Percentiles rank a stretch among this genome's conserved stretches.
These are phyloP conservation scores for Rhabdornis inornatus DNA, from an alignment of 2,113 vertebrate species.

Conservation along the genomic window DNA sequence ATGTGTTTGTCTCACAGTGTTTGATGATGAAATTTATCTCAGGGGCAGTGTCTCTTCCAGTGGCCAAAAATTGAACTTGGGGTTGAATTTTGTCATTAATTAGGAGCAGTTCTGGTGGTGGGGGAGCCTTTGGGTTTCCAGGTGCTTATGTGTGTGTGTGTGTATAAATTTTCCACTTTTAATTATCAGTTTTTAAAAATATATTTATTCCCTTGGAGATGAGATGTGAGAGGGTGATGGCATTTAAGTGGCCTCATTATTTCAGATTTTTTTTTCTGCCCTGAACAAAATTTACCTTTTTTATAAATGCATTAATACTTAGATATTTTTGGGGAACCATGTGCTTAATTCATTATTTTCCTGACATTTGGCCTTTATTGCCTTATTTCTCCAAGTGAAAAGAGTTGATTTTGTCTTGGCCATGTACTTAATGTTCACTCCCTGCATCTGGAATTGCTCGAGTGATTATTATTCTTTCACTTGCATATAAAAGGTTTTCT, in stretches of 20 bases:
- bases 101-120: not conserved
- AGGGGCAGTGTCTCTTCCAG: not conserved
- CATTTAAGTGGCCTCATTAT: not conserved
- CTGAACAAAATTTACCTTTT: not conserved
- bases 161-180: not conserved
- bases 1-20: not conserved
- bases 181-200: not conserved
- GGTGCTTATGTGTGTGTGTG: too few relatives aligned
- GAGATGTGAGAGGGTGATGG: not conserved
- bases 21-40: not conserved
- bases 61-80: not conserved
- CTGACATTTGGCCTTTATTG: not conserved
- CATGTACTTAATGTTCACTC: not conserved
- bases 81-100: not conserved
- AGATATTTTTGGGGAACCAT: not conserved
- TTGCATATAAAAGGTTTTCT: not conserved
- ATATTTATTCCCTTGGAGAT: not conserved
- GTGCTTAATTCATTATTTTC: not conserved
- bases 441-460: not conserved
- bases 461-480: not conserved
- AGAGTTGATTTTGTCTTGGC: not conserved
- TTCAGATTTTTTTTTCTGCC: not conserved
- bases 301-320: not conserved
- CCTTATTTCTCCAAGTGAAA: not conserved
- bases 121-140: not conserved